These are phyloP conservation scores for Gymnocephalus cernua DNA, from an alignment of 2,113 vertebrate genomes.

Conservation along the genomic window DNA sequence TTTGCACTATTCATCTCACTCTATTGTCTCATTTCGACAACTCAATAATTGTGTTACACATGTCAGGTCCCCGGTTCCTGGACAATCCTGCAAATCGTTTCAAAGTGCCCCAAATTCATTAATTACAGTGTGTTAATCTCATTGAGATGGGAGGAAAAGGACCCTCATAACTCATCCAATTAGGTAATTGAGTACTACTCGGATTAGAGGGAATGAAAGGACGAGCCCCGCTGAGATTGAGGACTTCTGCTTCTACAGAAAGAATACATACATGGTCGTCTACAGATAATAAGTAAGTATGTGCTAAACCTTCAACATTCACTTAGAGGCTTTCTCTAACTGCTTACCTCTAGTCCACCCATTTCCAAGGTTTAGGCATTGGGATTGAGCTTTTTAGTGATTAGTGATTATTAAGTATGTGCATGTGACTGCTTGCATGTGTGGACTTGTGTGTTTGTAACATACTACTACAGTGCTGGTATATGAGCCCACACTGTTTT, in stretches of 20 bases:
- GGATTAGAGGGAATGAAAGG: conserved; percentile 75
- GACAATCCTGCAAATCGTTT: conserved; percentile 64
- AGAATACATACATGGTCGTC: conserved; percentile 12
- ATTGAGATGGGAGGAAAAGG: conserved; percentile 74
- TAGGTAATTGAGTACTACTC: conserved; percentile 79
- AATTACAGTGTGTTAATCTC: conserved; percentile 80
- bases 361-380: neutral
- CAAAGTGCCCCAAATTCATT: conserved; percentile 78
- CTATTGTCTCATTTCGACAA: conserved; percentile 61
- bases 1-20: conserved; percentile 47
- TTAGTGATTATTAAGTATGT: neutral
- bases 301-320: conserved; percentile 21
- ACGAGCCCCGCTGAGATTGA: conserved; percentile 56
- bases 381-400: neutral
- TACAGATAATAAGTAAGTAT: conserved; percentile 23
- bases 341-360: neutral
- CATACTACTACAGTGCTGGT: neutral
- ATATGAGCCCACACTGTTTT: neutral
- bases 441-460: neutral
- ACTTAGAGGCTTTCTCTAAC: conserved; percentile 11
- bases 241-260: conserved; percentile 24
- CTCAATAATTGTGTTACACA: conserved; percentile 70
- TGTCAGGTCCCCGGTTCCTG: conserved; percentile 63
- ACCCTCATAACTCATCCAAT: conserved; percentile 81
- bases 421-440: neutral